Conservation (phyloP, 1,140 invertebrate species). For the Plutomurus gul region DNA sequence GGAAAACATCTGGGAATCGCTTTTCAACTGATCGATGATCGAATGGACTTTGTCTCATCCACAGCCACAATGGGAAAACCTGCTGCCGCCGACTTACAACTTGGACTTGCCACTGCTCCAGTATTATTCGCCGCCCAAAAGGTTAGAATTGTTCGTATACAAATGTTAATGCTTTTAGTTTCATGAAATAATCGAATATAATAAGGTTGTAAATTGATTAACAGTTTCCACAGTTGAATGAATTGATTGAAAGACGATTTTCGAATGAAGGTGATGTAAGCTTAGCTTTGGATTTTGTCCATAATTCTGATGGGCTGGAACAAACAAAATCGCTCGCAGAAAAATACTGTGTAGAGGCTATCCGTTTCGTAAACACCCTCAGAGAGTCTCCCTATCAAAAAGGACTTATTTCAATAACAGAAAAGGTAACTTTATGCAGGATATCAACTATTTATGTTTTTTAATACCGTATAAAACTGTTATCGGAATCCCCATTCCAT, state of each 20-base stretch:
- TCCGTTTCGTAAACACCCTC: conserved; percentile 73
- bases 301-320: conserved; percentile 87
- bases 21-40: conserved; percentile 97
- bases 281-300: conserved; percentile 86
- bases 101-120: conserved; percentile 90
- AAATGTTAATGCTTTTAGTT: neutral
- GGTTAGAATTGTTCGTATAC: conserved; percentile 61
- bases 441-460: neutral
- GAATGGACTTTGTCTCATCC: conserved; percentile 96
- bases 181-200: neutral
- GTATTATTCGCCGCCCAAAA: conserved; percentile 92
- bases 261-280: conserved; percentile 90
- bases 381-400: conserved; percentile 84
- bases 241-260: conserved; percentile 95
- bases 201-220: neutral
- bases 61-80: conserved; percentile 93
- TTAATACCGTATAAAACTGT: neutral
- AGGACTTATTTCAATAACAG: conserved; percentile 75
- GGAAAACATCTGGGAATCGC: conserved; percentile 94
- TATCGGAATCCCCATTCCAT: too few relatives aligned
- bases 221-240: conserved; percentile 79
- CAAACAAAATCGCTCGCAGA: conserved; percentile 90
- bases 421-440: conserved; percentile 67
- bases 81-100: conserved; percentile 84
- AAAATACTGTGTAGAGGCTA: conserved; percentile 87